phyloP scores from a whole-genome alignment of 1,140 invertebrate genomes.

The Hesperophylax magnus region DNA sequence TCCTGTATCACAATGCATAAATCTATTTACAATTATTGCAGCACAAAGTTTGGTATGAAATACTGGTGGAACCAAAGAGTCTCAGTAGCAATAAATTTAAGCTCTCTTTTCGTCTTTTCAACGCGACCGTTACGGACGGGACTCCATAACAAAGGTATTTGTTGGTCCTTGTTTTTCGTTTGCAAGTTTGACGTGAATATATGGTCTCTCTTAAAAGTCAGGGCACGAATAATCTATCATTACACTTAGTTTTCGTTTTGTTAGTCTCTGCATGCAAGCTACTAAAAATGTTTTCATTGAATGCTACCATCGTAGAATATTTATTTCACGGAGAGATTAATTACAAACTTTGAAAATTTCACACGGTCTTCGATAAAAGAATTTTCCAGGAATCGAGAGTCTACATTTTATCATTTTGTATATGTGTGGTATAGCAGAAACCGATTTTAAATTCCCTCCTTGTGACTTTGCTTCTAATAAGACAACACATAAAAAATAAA shows the following conservation, averaged over 20 bases:
- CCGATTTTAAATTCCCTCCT: too few relatives aligned
- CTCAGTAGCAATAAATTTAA: slow-evolving; percentile 24
- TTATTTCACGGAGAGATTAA: too few relatives aligned
- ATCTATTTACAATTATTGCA: too few relatives aligned
- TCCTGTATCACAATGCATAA: too few relatives aligned
- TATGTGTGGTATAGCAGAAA: too few relatives aligned
- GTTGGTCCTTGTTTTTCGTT: slow-evolving; percentile 44
- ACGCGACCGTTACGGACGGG: background rate
- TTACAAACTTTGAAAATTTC: too few relatives aligned
- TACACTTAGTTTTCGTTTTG: slow-evolving; percentile 52
- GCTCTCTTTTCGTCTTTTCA: slow-evolving; percentile 20
- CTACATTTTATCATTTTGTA: too few relatives aligned
- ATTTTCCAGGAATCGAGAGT: too few relatives aligned
- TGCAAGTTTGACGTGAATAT: slow-evolving; percentile 52
- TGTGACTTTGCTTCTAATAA: too few relatives aligned
- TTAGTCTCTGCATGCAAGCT: slow-evolving; percentile 23
- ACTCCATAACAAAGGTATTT: slow-evolving; percentile 48
- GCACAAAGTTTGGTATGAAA: background rate
- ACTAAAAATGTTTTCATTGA: background rate
- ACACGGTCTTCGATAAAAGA: too few relatives aligned
- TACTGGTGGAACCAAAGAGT: background rate
- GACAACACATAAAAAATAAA: too few relatives aligned
- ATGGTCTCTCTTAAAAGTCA: slow-evolving; percentile 45
- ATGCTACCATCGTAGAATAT: too few relatives aligned
- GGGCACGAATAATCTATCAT: slow-evolving; percentile 56